Percentiles rank a stretch among this genome's conserved stretches.
phyloP scores from a whole-genome alignment of 2,113 vertebrate genomes.

The Protobothrops flavoviridis region DNA sequence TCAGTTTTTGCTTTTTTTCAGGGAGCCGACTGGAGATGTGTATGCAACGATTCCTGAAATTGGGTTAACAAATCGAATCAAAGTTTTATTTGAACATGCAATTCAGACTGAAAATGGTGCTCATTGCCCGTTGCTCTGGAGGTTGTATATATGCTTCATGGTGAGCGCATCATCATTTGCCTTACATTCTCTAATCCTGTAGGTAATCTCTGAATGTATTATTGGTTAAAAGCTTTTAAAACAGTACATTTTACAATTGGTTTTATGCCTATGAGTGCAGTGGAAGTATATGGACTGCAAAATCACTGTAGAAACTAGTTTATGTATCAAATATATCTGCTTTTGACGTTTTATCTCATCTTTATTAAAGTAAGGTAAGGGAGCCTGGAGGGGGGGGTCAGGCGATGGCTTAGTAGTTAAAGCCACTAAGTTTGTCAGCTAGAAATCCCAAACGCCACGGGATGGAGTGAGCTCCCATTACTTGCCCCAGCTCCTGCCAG shows the following conservation, averaged over 20 bases:
- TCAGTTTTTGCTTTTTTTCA: conserved; percentile 45
- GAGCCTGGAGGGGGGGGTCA: too few relatives aligned
- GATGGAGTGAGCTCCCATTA: neutral
- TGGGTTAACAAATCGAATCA: conserved; percentile 87
- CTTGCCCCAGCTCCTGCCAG: neutral
- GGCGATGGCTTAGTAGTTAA: too few relatives aligned
- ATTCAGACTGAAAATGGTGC: conserved; percentile 75
- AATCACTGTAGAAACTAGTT: neutral
- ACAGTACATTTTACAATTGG: neutral
- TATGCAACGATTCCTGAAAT: conserved; percentile 83
- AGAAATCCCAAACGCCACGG: too few relatives aligned
- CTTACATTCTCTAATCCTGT: neutral
- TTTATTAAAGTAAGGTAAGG: neutral
- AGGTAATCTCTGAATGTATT: neutral
- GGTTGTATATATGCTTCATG: conserved; percentile 90
- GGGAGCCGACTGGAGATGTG: conserved; percentile 73
- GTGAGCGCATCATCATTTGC: conserved; percentile 67
- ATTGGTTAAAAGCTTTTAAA: neutral
- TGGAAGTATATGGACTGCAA: neutral
- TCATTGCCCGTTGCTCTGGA: conserved; percentile 90
- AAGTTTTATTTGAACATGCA: conserved; percentile 84
- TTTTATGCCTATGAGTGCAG: neutral
- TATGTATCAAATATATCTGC: neutral
- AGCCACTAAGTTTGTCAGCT: too few relatives aligned
- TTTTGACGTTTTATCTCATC: neutral